Evolutionary conservation across 2,113 vertebrate species (phyloP), one percentile per base, ranked within the genome.

Genomic region (Proteles cristata): DNA sequence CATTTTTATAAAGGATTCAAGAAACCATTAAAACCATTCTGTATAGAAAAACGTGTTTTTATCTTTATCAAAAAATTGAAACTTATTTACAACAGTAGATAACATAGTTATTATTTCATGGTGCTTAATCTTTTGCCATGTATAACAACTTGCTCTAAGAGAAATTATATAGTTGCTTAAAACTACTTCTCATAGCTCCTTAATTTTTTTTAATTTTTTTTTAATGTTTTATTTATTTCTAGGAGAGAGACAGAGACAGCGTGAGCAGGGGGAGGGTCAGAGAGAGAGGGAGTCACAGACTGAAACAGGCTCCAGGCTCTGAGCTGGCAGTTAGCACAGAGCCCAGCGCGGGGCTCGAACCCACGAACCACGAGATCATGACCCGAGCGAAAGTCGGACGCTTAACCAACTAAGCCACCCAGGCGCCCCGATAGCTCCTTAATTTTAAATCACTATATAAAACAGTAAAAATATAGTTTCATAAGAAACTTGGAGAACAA

Each of bases 391-490:
- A n/a, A n/a, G n/a, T n/a, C n/a, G n/a, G n/a, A n/a, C n/a, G n/a
- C n/a, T n/a, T n/a, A n/a, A n/a, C n/a, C n/a, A n/a, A n/a, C n/a
- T n/a, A n/a, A n/a, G n/a, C n/a, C n/a, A n/a, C n/a, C n/a, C n/a
- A n/a, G n/a, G n/a, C n/a, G n/a, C n/a, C n/a, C n/a, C n/a, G n/a
- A 80, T 9, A 95, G 28, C 28, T 71, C 11, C 39, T 97, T 94
- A 80, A 95, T 90, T 97, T 96, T 88, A 83, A 86, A 69, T 88
- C 53, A 93, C 66, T 53, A 68, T 79, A 43, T 65, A 82, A 96
- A 94, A 82, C 11, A 88, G 15, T 65, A 90, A 69, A 93, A 91
- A 89, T 50, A 88, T 2, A 45, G 14, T 80, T 93, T 76, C 58
- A 85, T 77, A 66, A 76, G 28, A 66, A 97, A 69, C 63, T 65